phyloP scores from a whole-genome alignment of 1,140 invertebrate genomes.

The Campoletis sonorensis region DNA sequence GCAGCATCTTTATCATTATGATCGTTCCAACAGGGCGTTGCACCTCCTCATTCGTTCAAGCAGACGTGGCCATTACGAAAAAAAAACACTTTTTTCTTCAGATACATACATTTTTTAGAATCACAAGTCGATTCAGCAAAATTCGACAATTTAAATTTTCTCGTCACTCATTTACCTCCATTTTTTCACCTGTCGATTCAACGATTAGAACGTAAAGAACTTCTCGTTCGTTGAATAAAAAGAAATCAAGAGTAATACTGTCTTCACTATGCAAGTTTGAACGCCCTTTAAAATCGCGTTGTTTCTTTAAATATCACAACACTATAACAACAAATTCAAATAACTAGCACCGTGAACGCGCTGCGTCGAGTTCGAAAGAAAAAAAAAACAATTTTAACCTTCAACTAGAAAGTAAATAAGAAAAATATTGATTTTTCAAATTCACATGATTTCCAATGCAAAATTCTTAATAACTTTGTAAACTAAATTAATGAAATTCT shows the following conservation, averaged over 20 bases:
- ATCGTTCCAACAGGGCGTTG: neutral
- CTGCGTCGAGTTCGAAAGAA: neutral
- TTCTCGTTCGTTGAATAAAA: neutral
- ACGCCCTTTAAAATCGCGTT: neutral
- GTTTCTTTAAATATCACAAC: neutral
- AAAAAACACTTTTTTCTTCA: neutral
- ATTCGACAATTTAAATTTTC: neutral
- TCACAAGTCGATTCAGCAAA: neutral
- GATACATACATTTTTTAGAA: neutral
- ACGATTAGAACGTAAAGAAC: neutral
- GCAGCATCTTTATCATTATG: neutral
- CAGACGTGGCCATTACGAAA: slow-evolving; percentile 28
- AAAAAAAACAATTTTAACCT: neutral
- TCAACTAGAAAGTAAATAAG: neutral
- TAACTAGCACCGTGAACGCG: slow-evolving; percentile 11
- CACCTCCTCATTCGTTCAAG: neutral
- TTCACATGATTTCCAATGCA: neutral
- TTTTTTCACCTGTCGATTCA: neutral
- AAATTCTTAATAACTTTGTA: neutral
- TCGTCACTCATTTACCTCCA: neutral
- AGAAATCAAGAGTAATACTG: slow-evolving; percentile 37
- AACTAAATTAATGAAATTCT: neutral
- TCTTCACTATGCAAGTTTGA: slow-evolving; percentile 23
- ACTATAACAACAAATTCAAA: neutral
- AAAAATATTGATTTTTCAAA: neutral